phyloP scores from a whole-genome alignment of 2,888 invertebrate species.

The Gandaritis pyraliata region DNA sequence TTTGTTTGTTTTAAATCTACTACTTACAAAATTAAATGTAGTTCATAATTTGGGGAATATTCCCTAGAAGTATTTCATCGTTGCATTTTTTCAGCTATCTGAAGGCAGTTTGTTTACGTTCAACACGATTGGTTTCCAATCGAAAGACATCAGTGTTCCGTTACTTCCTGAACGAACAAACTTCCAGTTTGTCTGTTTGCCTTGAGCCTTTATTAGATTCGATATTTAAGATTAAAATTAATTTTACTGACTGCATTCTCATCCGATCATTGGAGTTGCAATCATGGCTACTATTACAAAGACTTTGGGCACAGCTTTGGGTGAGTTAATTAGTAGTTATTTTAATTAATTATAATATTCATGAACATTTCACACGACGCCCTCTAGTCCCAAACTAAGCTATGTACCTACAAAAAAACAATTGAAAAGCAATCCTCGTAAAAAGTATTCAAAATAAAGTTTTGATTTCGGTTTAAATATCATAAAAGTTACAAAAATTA shows the following conservation, averaged over 20 bases:
- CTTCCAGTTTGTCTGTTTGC: constrained; percentile 56
- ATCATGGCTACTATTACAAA: constrained; percentile 65
- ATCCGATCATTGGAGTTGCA: constrained; percentile 48
- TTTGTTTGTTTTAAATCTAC: too few relatives aligned
- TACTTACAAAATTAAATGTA: too few relatives aligned
- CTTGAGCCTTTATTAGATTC: constrained; percentile 47
- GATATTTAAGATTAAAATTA: constrained; percentile 73
- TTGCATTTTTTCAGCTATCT: constrained; percentile 27
- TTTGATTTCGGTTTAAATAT: too few relatives aligned
- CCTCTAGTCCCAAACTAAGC: too few relatives aligned
- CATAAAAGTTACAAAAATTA: too few relatives aligned
- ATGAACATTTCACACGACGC: too few relatives aligned
- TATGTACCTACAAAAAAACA: too few relatives aligned
- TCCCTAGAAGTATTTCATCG: too few relatives aligned
- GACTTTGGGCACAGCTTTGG: constrained; percentile 65
- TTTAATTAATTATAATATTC: too few relatives aligned
- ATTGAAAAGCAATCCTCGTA: too few relatives aligned
- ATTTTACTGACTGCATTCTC: constrained; percentile 63
- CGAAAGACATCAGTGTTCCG: constrained; percentile 37
- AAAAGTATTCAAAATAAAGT: too few relatives aligned
- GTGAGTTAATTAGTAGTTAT: constrained; percentile 43
- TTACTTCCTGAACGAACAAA: constrained; percentile 24
- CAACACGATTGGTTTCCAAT: constrained; percentile 55
- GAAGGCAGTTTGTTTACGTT: constrained; percentile 51
- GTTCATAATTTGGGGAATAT: too few relatives aligned